Conservation (phyloP, 2,113 vertebrate genomes). For the Ceyx cyanopectus region DNA sequence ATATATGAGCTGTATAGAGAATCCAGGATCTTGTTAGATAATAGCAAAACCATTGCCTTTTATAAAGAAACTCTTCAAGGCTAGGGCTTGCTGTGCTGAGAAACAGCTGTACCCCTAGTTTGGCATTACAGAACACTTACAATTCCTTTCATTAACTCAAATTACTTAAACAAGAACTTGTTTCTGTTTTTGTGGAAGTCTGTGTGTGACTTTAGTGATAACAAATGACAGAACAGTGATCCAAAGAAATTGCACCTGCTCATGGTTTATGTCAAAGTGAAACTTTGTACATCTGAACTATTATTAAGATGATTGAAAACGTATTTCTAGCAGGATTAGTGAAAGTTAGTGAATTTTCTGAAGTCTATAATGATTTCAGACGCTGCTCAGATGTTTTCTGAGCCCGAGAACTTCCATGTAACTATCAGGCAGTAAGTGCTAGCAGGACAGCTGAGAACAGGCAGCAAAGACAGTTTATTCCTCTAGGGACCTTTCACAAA, state of each 20-base stretch:
- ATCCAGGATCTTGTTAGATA: neutral
- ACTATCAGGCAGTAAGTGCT: neutral
- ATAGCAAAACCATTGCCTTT: neutral
- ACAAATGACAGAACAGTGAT: neutral
- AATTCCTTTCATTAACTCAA: neutral
- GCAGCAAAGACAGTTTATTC: neutral
- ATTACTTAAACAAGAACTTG: neutral
- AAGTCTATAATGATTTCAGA: neutral
- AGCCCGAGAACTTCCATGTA: fast-evolving
- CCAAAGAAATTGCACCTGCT: neutral
- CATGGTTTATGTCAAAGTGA: neutral
- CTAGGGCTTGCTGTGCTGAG: neutral
- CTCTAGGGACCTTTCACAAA: neutral
- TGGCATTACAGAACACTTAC: neutral
- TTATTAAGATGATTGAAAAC: neutral
- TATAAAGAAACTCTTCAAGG: neutral
- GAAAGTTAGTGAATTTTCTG: neutral
- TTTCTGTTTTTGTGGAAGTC: neutral
- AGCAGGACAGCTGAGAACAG: neutral
- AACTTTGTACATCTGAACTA: neutral
- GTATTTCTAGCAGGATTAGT: neutral
- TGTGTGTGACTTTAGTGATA: neutral
- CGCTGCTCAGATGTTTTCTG: neutral
- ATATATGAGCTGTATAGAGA: too few relatives aligned
- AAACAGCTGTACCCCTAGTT: neutral